Conservation (phyloP, 2,888 invertebrate genomes). For the Hartigia nigra region DNA sequence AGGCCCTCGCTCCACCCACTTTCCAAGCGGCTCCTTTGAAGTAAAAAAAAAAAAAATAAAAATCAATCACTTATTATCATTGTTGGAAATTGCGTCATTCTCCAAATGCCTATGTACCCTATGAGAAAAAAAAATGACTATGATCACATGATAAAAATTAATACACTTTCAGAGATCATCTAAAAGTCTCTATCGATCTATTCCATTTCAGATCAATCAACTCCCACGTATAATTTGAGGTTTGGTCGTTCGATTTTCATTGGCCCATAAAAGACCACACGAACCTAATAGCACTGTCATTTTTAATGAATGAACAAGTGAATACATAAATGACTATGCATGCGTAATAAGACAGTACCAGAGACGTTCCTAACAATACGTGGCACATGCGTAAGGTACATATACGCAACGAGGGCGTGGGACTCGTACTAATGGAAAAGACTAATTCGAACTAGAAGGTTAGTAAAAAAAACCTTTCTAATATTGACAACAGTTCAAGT, state of each 20-base stretch:
- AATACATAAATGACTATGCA: neutral
- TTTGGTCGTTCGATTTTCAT: neutral
- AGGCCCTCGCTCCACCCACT: no score
- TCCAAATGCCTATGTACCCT: neutral
- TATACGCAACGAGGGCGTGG: neutral
- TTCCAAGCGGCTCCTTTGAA: neutral
- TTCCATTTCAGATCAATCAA: neutral
- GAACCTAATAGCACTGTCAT: neutral
- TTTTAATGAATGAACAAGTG: neutral
- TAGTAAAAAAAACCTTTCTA: neutral
- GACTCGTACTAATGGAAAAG: neutral
- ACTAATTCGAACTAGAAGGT: neutral
- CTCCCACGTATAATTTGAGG: neutral
- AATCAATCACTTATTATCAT: neutral
- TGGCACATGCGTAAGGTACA: neutral
- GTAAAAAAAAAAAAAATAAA: neutral
- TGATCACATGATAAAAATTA: neutral
- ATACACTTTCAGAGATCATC: neutral
- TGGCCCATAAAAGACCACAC: neutral
- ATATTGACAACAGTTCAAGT: slow-evolving; percentile 1
- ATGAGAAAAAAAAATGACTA: neutral
- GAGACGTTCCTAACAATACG: neutral
- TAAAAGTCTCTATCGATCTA: neutral
- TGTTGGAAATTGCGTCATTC: neutral
- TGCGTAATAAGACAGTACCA: neutral